Base-by-base conservation (phyloP, 2,113 vertebrate species). In the Siphamia tubifer region DNA sequence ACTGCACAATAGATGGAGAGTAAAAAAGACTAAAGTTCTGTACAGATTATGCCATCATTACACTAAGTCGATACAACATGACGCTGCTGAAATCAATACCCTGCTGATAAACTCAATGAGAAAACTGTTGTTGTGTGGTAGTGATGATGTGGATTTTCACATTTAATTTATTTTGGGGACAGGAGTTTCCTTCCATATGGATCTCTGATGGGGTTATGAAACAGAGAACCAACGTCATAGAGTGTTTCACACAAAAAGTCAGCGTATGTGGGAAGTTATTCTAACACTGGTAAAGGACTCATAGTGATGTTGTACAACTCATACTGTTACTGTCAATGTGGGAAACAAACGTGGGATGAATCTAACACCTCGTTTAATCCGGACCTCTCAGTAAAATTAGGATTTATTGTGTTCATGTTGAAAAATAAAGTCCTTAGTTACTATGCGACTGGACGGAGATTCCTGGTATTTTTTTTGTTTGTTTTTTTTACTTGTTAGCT, bases 211-310 rank as follows among this genome's bases (percentile, higher is more conserved):
- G 42, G 40, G 39, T 6, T 12, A n/a, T 28, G 16, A 55, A 36
- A 20, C 1, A 19, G 34, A 44, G 30, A 36, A 17, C 0, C 21
- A 36, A 15, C 9, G 11, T 56, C 43, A 65, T 16, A 4, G 11
- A 65, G 23, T 32, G 21, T 44, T 39, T 62, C 27, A 53, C 40
- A 65, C 31, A 15, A 23, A 8, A 17, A 13, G 27, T 70, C 49
- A 30, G 12, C 24, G 35, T 31, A n/a, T n/a, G 58, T 57, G 49
- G 54, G 43, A 61, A 49, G 32, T 56, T 66, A 39, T 60, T 51
- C 62, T 39, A 3, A 32, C 47, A 17, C 45, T n/a, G 34, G 17
- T 47, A 42, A 21, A 48, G 32, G 30, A 23, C 56, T 64, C 52
- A 45, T 31, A 31, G 13, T 19, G 31, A 25, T 58, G 56, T 43